A percentile compares a stretch with the other conserved stretches of the same genome.
Conservation (phyloP, 2,113 vertebrate species). For the Cyrtonyx montezumae region DNA sequence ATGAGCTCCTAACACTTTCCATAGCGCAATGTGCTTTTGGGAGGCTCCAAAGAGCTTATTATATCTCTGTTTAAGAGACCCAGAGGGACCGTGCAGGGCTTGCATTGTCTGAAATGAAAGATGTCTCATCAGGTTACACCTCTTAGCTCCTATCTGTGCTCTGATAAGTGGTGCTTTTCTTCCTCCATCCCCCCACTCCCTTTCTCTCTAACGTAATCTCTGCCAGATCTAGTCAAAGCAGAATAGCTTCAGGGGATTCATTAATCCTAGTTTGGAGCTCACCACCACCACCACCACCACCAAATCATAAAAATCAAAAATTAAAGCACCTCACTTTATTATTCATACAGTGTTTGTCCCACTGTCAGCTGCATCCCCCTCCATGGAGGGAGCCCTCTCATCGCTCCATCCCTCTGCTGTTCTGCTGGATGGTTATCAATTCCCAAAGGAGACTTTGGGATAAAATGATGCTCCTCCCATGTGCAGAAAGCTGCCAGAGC, state of each 20-base stretch:
- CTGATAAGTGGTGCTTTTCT: slow-evolving; percentile 38
- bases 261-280: slow-evolving; percentile 50
- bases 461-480: slow-evolving; percentile 47
- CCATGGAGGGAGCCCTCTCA: background rate
- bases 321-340: background rate
- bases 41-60: slow-evolving; percentile 30
- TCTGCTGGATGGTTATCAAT: slow-evolving; percentile 40
- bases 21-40: background rate
- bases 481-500: slow-evolving; percentile 38
- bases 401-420: background rate
- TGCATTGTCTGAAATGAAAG: slow-evolving; percentile 49
- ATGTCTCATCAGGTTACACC: slow-evolving; percentile 44
- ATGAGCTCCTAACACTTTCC: slow-evolving; percentile 35
- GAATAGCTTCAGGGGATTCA: slow-evolving; percentile 56
- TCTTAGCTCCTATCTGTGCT: slow-evolving; percentile 36
- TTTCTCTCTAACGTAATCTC: slow-evolving; percentile 33
- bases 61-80: slow-evolving; percentile 19
- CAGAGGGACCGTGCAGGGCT: slow-evolving; percentile 4
- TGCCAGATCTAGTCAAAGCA: slow-evolving; percentile 62
- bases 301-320: slow-evolving; percentile 15
- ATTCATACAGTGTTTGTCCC: background rate
- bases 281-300: slow-evolving; percentile 9
- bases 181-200: background rate
- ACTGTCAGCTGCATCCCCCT: background rate
- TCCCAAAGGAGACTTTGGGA: slow-evolving; percentile 15